phyloP scores from a whole-genome alignment of 1,140 invertebrate species.

The Bombus breviceps region DNA sequence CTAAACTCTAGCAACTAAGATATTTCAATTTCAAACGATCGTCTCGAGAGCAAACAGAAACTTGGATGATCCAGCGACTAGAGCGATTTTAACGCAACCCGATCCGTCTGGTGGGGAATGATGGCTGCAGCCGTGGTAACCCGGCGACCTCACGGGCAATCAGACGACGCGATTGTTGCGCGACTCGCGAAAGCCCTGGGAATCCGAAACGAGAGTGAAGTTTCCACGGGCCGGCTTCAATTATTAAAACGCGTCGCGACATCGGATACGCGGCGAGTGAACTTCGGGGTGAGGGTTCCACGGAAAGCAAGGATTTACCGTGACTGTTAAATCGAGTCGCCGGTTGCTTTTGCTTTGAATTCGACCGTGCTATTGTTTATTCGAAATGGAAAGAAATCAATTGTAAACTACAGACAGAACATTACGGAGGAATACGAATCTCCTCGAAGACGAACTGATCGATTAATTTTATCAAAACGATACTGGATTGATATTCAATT shows the following conservation, averaged over 20 bases:
- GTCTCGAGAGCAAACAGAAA: slow-evolving; percentile 8
- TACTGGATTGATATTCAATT: too few relatives aligned
- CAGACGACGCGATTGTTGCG: slow-evolving; percentile 41
- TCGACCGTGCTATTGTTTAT: background rate
- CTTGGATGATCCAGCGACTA: background rate
- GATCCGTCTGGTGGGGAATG: slow-evolving; percentile 15
- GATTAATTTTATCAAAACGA: too few relatives aligned
- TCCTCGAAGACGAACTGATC: too few relatives aligned
- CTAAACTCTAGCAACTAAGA: background rate
- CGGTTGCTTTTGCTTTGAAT: background rate
- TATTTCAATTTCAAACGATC: slow-evolving; percentile 34
- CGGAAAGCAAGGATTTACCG: slow-evolving; percentile 14
- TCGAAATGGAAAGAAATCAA: background rate
- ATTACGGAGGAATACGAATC: too few relatives aligned
- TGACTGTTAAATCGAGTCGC: slow-evolving; percentile 22
- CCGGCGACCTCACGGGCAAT: slow-evolving; percentile 26
- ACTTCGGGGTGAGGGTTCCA: slow-evolving; percentile 12
- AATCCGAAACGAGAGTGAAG: slow-evolving; percentile 39
- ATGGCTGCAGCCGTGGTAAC: background rate
- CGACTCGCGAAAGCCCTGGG: slow-evolving; percentile 28
- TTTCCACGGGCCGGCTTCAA: slow-evolving; percentile 40
- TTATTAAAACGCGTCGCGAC: slow-evolving; percentile 53
- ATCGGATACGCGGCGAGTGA: slow-evolving; percentile 29
- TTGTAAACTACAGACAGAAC: background rate
- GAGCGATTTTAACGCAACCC: slow-evolving; percentile 24